Conservation (phyloP, 2,797 vertebrate genomes). For the Orestias chungarensis region DNA sequence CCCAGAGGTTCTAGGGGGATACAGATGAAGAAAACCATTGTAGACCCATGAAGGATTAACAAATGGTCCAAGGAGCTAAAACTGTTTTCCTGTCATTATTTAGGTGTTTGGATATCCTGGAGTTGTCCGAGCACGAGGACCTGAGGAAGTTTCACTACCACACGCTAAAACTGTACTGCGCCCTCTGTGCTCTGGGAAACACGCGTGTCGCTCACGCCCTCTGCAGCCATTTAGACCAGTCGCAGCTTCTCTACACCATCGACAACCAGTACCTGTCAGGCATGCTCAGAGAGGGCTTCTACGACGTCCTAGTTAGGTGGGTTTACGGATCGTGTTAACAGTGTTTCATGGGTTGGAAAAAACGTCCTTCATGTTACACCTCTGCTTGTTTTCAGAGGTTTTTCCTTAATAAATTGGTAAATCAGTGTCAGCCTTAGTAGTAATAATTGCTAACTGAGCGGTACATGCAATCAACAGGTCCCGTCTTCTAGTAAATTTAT, state of each 20-base stretch:
- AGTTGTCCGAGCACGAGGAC: constrained; percentile 93
- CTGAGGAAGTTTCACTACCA: constrained; percentile 94
- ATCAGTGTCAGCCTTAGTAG: not conserved
- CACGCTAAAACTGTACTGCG: constrained; percentile 93
- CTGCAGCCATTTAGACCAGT: constrained; percentile 94
- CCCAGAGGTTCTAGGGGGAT: not conserved
- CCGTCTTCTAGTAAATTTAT: constrained; percentile 16
- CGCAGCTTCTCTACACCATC: constrained; percentile 93
- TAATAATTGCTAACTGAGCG: not conserved
- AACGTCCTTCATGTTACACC: not conserved
- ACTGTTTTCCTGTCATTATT: not conserved
- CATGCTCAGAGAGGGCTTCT: constrained; percentile 95
- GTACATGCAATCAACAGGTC: not conserved
- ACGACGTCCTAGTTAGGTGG: constrained; percentile 91
- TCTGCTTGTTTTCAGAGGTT: too few species aligned
- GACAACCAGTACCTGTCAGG: constrained; percentile 96
- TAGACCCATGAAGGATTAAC: not conserved
- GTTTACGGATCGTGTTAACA: constrained; percentile 31
- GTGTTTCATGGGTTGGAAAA: not conserved
- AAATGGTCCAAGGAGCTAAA: not conserved
- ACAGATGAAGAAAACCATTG: not conserved
- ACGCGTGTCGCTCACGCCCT: constrained; percentile 93
- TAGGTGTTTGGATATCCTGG: constrained; percentile 96
- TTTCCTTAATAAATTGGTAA: constrained; percentile 10
- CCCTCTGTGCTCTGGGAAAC: constrained; percentile 96